Base-by-base conservation (phyloP, 2,113 vertebrate genomes). In the Anarhynchus alexandrinus region DNA sequence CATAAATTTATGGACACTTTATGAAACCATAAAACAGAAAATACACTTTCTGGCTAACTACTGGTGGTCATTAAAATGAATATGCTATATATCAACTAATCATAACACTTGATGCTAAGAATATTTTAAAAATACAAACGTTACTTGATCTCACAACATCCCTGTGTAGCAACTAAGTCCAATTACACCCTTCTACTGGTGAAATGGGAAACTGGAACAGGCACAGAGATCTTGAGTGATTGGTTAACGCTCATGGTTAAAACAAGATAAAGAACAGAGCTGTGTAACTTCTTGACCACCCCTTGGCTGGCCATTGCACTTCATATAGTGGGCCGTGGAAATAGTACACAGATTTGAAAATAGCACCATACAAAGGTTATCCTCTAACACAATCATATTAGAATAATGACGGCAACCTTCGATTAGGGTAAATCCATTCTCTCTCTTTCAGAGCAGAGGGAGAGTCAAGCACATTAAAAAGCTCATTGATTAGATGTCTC, bases 401-500 rank as follows among this genome's bases (percentile, higher is more conserved):
- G 66, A 89, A 86, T 91, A 88, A 76, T 15, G 49, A 76, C 70
- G 74, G 54, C 47, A 82, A 54, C 30, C 57, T 91, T 95, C 1
- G 0, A 80, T 91, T 70, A 86, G 81, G 42, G 58, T 54, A 77
- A 89, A 97, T 95, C 92, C 51, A 86, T 95, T 88, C 74, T 82
- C 5, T 32, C 23, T 6, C 9, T 79, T 64, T 85, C 78, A 62
- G 49, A 85, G 64, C 66, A 87, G 32, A 79, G 61, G n/a, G 64
- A 43, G 54, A 89, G 85, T 81, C 42, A 34, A 84, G 57, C 79
- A 69, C 76, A 92, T 94, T 90, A 91, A 91, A 94, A 94, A 94
- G 30, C 32, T 88, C 51, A 95, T 96, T 86, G 96, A 96, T 97
- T 86, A 83, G 38, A 34, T 78, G 52, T 40, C 59, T 92, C 85